Conservation (phyloP, 2,113 vertebrate genomes). For the Nothoprocta pentlandii region DNA sequence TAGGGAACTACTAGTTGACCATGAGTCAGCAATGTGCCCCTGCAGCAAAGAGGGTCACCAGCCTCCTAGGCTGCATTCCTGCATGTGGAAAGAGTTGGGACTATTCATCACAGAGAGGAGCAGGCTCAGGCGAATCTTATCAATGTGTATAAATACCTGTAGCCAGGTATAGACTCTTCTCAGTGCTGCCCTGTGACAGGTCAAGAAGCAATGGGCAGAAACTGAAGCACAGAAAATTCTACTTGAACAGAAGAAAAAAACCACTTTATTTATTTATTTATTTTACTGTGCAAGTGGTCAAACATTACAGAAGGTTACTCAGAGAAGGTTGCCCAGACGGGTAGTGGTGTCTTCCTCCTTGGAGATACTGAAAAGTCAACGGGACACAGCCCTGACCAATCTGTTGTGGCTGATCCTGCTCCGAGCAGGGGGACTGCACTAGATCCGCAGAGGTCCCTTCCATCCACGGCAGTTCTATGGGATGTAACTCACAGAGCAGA, state of each 20-base stretch:
- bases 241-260: not conserved
- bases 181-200: not conserved
- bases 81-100: not conserved
- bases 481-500: not conserved
- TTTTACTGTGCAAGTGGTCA: fast-evolving
- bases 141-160: not conserved
- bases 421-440: not conserved
- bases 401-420: not conserved
- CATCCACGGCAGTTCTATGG: not conserved
- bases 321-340: not conserved
- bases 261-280: too few relatives aligned
- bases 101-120: not conserved
- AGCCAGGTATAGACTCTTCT: not conserved
- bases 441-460: not conserved
- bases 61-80: not conserved
- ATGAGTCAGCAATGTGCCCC: not conserved
- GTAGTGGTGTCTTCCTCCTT: not conserved
- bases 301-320: not conserved
- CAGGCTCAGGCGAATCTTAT: not conserved
- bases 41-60: not conserved
- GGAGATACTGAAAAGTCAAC: not conserved
- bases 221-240: not conserved
- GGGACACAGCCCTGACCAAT: not conserved
- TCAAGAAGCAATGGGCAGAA: not conserved
- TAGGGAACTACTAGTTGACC: not conserved